These are phyloP conservation scores for Podilymbus podiceps DNA, from an alignment of 2,113 vertebrate genomes.

Conservation along the genomic window DNA sequence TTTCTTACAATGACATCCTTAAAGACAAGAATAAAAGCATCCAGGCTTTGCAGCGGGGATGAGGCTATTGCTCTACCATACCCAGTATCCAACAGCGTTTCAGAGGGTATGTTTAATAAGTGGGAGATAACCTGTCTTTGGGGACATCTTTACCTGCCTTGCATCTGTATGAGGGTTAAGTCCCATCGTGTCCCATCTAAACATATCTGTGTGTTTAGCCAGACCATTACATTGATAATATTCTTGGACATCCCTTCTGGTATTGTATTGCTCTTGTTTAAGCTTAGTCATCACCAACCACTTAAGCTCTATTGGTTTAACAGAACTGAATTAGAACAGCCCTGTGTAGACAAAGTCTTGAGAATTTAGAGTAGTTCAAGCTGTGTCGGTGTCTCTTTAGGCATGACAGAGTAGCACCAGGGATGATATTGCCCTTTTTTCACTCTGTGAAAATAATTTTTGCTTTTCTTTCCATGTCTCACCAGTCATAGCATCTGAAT, in stretches of 20 bases:
- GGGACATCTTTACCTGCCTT: neutral
- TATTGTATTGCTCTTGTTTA: neutral
- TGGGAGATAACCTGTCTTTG: neutral
- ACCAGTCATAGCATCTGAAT: neutral
- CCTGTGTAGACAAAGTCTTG: neutral
- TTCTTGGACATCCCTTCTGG: neutral
- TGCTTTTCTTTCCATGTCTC: neutral
- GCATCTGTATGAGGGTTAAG: neutral
- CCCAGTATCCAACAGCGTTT: neutral
- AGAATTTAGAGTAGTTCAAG: neutral
- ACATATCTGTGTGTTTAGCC: neutral
- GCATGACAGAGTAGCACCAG: neutral
- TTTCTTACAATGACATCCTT: neutral
- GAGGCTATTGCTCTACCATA: neutral
- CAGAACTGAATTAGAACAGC: neutral
- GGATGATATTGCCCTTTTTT: neutral
- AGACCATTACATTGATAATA: neutral
- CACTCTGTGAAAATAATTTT: neutral
- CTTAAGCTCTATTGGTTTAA: neutral
- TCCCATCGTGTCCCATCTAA: neutral
- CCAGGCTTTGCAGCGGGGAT: neutral
- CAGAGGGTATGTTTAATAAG: neutral
- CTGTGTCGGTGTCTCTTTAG: neutral
- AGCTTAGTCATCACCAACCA: neutral
- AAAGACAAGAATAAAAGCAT: neutral